Percentiles rank a stretch among this genome's conserved stretches.
Conservation (phyloP, 2,888 invertebrate genomes). For the Nezara viridula region DNA sequence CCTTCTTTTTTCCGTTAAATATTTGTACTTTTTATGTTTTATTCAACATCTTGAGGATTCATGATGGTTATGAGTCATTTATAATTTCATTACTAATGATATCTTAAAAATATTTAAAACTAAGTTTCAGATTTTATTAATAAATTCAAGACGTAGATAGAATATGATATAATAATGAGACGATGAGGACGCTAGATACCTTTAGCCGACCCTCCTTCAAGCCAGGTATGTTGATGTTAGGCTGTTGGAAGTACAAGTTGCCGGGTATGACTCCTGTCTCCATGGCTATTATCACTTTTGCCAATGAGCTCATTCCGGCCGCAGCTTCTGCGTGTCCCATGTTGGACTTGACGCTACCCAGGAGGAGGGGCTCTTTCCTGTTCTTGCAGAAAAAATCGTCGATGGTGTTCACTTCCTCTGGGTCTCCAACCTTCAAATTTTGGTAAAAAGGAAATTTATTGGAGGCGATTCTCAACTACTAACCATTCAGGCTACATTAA, state of each 20-base stretch:
- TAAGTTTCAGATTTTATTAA: too few relatives aligned
- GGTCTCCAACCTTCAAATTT: slow-evolving; percentile 86
- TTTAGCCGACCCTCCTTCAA: slow-evolving; percentile 90
- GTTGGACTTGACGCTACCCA: slow-evolving; percentile 98
- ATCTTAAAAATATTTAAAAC: too few relatives aligned
- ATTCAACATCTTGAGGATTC: too few relatives aligned
- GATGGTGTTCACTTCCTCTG: slow-evolving; percentile 96
- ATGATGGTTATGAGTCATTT: too few relatives aligned
- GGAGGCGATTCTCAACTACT: too few relatives aligned
- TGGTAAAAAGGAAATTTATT: not conserved
- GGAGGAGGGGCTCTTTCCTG: slow-evolving; percentile 82
- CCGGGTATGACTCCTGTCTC: slow-evolving; percentile 89
- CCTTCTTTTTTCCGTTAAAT: too few relatives aligned
- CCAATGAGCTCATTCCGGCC: slow-evolving; percentile 90
- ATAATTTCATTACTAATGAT: too few relatives aligned
- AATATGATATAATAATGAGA: not conserved
- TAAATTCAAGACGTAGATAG: too few relatives aligned
- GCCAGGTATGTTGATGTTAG: slow-evolving; percentile 94
- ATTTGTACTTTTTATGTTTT: too few relatives aligned
- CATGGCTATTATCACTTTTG: slow-evolving; percentile 94
- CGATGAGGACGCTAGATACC: slow-evolving; percentile 68
- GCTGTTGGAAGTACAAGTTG: slow-evolving; percentile 89
- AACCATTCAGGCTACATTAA: too few relatives aligned
- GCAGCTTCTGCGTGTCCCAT: slow-evolving; percentile 99
- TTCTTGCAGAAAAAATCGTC: slow-evolving; percentile 91